phyloP scores from a whole-genome alignment of 2,113 vertebrate species.

The Ceratotherium simum region DNA sequence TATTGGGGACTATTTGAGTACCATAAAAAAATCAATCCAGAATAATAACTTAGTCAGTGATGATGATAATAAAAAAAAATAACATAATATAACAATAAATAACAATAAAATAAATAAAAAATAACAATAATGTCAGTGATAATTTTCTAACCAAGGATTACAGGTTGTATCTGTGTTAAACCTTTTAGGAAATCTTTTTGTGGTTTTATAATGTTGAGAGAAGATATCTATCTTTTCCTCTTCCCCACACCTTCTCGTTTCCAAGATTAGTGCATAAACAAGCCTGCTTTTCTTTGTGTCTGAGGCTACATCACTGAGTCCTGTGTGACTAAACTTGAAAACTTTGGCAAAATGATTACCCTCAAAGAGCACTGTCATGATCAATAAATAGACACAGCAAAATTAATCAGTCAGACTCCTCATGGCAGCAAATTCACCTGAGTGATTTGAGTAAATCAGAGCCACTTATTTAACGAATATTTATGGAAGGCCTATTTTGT shows the following conservation, averaged over 20 bases:
- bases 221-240: not conserved
- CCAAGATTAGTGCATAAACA: not conserved
- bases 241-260: not conserved
- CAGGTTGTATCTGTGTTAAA: not conserved
- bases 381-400: constrained; percentile 39
- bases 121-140: not conserved
- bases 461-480: constrained; percentile 45
- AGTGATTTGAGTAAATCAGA: constrained; percentile 39
- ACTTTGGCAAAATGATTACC: not conserved
- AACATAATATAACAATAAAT: not conserved
- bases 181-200: not conserved
- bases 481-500: not conserved
- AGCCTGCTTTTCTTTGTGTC: not conserved
- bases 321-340: not conserved
- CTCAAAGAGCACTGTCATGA: not conserved
- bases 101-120: not conserved
- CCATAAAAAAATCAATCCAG: not conserved
- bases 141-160: not conserved
- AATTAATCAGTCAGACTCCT: constrained; percentile 30
- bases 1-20: not conserved
- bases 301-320: not conserved
- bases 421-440: not conserved
- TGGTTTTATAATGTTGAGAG: not conserved
- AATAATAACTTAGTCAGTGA: not conserved
- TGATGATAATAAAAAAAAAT: too few species aligned